phyloP scores from a whole-genome alignment of 2,113 vertebrate species.

The Erythrolamprus reginae region DNA sequence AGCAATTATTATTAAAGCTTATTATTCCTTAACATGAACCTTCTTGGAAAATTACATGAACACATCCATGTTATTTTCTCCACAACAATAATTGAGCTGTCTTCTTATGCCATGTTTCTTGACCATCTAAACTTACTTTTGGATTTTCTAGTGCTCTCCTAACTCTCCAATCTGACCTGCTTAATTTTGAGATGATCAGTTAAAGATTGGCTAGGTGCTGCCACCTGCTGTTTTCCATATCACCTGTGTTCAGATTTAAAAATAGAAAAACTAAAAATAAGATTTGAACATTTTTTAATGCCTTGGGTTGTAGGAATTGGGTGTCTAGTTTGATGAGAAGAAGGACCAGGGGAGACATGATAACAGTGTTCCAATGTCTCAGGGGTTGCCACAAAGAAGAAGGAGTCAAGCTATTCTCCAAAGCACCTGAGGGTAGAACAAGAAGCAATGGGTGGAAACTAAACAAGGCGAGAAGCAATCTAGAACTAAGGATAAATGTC shows the following conservation, averaged over 20 bases:
- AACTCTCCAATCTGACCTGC: not conserved
- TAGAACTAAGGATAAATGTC: not conserved
- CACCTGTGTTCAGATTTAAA: not conserved
- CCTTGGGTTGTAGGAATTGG: not conserved
- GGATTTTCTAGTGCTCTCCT: not conserved
- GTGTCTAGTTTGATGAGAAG: not conserved
- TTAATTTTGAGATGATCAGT: not conserved
- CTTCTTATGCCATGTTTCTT: not conserved
- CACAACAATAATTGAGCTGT: not conserved
- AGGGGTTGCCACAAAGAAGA: no score
- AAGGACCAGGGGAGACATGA: not conserved
- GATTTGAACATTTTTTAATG: not conserved
- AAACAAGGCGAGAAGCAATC: no score
- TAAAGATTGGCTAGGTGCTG: not conserved
- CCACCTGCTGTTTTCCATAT: not conserved
- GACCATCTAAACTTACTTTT: not conserved
- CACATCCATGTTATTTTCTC: not conserved
- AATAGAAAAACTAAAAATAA: not conserved
- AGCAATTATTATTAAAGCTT: no score
- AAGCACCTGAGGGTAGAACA: no score
- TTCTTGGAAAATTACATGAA: not conserved
- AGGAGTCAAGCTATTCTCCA: no score
- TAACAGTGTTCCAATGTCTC: no score
- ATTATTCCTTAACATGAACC: not conserved
- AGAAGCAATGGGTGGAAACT: no score